Base-by-base conservation (phyloP, 2,797 vertebrate genomes). In the Lophius americanus region DNA sequence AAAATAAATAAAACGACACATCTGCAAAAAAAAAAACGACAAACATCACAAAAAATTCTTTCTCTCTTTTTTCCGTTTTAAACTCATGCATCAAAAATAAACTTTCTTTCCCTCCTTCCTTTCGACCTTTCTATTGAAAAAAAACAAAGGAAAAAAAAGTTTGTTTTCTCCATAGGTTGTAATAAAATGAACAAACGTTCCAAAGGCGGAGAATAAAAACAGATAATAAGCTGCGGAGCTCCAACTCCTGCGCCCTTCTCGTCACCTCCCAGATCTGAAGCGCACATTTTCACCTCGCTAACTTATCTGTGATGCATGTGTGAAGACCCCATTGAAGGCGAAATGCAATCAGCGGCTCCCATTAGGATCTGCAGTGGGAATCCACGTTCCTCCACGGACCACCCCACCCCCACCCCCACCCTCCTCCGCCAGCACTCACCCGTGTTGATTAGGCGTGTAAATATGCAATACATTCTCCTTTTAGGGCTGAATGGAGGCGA, bases 401-500 rank as follows among this genome's bases (percentile, higher is more conserved):
- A 23, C 39, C 10, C 7, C 23, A 11, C 11, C 33, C n/a, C 51
- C 9, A 60, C 51, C 23, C 58, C 53, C 11, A 39, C 50, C 51
- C 42, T 41, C 3, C 23, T 23, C 23, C 23, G 23, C 1, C 46
- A 5, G 14, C 80, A 64, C 72, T 60, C 81, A 75, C 73, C 42
- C 73, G 70, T 79, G 88, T 86, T 91, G 84, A 92, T 92, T 85
- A 85, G 83, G 64, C 79, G 51, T 60, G 85, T 80, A 74, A 88
- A 90, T 81, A 85, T 67, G 84, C 89, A 87, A 79, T 90, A 87
- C 76, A 68, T 84, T 81, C 76, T 76, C 82, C 71, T 65, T 69
- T 61, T 62, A 39, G 42, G 38, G 67, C 72, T 84, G 82, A 91
- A 90, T 80, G 83, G 79, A 71, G 85, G 70, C 62, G 83, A 88